These are phyloP conservation scores for Aphelenchoides fujianensis DNA, from an alignment of 1,140 invertebrate species.

Conservation along the genomic window DNA sequence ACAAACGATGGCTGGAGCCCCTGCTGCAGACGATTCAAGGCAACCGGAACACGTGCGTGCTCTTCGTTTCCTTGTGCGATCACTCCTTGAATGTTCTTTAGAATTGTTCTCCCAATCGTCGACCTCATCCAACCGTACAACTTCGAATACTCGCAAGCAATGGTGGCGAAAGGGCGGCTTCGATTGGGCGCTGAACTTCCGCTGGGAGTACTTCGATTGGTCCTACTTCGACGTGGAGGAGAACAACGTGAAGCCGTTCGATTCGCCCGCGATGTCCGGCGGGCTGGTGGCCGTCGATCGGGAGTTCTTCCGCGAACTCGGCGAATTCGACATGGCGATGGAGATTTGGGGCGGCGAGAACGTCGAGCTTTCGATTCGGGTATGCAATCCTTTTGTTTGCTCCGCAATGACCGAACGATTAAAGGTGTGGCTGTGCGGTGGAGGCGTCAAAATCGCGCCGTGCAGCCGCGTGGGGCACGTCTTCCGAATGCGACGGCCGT, in stretches of 20 bases:
- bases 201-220: constrained; percentile 76
- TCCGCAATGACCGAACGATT: constrained; percentile 21
- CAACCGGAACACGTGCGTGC: constrained; percentile 52
- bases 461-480: constrained; percentile 72
- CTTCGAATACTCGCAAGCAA: constrained; percentile 73
- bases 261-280: constrained; percentile 63
- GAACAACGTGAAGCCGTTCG: constrained; percentile 81
- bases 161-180: constrained; percentile 68
- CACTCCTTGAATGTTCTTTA: too few species aligned
- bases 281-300: constrained; percentile 82
- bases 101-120: constrained; percentile 81
- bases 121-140: constrained; percentile 95
- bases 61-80: too few species aligned
- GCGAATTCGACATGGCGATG: constrained; percentile 88
- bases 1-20: constrained; percentile 67
- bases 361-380: constrained; percentile 87
- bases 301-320: constrained; percentile 81
- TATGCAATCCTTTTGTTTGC: constrained; percentile 63
- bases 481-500: constrained; percentile 81
- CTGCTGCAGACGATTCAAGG: constrained; percentile 54
- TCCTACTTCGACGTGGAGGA: constrained; percentile 68
- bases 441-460: constrained; percentile 55
- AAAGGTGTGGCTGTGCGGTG: constrained; percentile 61
- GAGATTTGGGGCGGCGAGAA: constrained; percentile 92
- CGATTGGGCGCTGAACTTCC: constrained; percentile 82